Conservation (phyloP, 2,888 invertebrate genomes). For the Phlogophora meticulosa region DNA sequence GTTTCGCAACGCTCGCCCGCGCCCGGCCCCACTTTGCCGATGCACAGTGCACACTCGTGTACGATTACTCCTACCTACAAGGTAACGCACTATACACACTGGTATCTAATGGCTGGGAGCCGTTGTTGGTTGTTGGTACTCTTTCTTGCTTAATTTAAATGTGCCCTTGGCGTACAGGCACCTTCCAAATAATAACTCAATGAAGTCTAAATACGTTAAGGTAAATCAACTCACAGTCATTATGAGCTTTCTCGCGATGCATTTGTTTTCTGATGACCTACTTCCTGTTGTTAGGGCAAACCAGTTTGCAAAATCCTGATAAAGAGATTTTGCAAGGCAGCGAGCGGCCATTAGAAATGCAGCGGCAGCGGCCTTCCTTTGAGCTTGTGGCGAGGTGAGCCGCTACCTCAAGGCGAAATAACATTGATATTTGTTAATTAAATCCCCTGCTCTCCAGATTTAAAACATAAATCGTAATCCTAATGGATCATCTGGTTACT, state of each 20-base stretch:
- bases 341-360: slow-evolving; percentile 84
- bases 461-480: slow-evolving; percentile 57
- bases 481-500: slow-evolving; percentile 56
- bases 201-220: neutral
- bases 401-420: slow-evolving; percentile 84
- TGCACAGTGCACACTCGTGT: slow-evolving; percentile 82
- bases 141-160: slow-evolving; percentile 32
- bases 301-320: slow-evolving; percentile 72
- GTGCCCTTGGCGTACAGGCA: slow-evolving; percentile 4
- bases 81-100: slow-evolving; percentile 77
- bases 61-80: slow-evolving; percentile 82
- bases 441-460: slow-evolving; percentile 72
- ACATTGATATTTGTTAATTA: slow-evolving; percentile 83
- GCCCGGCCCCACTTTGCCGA: slow-evolving; percentile 81
- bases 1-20: slow-evolving; percentile 87
- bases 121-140: slow-evolving; percentile 26
- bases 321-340: slow-evolving; percentile 79
- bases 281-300: slow-evolving; percentile 69
- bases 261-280: slow-evolving; percentile 63
- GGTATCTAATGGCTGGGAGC: slow-evolving; percentile 69
- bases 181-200: slow-evolving; percentile 2
- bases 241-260: slow-evolving; percentile 8
- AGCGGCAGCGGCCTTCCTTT: slow-evolving; percentile 84
- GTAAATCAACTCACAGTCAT: neutral
- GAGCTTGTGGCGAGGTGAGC: slow-evolving; percentile 84